Evolutionary conservation across 2,113 vertebrate genomes (phyloP).

Genomic region (Accipiter virgatus): DNA sequence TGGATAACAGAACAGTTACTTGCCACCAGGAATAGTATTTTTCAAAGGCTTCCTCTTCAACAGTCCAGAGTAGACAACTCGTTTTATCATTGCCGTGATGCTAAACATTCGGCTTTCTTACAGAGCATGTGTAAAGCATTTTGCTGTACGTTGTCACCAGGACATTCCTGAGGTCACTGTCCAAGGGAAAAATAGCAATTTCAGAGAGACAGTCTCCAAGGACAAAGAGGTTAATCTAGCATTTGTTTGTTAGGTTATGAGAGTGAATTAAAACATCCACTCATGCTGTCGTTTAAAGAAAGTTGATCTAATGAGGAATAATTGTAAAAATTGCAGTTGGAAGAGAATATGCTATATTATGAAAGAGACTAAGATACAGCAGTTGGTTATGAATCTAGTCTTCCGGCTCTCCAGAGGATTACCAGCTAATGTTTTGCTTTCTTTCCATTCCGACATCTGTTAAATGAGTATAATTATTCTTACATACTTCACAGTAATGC

Average conservation of each 20-base stretch:
- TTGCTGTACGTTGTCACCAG: background rate
- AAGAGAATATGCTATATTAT: background rate
- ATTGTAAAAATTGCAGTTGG: background rate
- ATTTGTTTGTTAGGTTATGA: background rate
- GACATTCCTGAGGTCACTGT: background rate
- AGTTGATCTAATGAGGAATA: background rate
- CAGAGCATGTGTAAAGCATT: background rate
- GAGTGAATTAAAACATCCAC: background rate
- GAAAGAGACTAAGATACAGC: background rate
- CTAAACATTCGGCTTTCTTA: background rate
- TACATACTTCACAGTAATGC: background rate
- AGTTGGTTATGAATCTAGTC: background rate
- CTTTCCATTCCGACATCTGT: background rate
- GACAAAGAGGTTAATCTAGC: background rate
- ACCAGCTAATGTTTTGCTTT: background rate
- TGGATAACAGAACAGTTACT: background rate
- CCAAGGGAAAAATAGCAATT: background rate
- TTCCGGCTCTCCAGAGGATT: background rate
- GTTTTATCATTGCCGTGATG: background rate
- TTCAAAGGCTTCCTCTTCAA: background rate
- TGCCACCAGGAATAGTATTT: background rate
- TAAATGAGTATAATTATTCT: constrained; percentile 22
- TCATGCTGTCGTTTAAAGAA: background rate
- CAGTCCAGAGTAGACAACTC: background rate
- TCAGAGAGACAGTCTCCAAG: background rate